Percentiles rank a stretch among this genome's conserved stretches.
These are phyloP conservation scores for Gastracanthus pulcherrimus DNA, from an alignment of 2,888 invertebrate genomes.

Conservation along the genomic window DNA sequence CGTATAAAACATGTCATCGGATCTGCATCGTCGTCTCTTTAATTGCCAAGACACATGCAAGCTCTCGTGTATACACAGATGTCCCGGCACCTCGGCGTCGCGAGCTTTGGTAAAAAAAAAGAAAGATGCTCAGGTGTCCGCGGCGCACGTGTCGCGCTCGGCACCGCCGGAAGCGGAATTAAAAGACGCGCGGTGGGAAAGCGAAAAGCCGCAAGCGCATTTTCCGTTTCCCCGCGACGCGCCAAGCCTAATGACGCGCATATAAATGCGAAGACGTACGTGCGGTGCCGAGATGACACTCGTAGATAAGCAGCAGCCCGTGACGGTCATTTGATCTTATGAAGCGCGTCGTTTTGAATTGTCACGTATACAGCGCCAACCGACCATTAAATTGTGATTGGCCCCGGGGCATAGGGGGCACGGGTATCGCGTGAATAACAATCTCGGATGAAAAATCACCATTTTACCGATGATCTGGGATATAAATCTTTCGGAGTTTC, in stretches of 20 bases:
- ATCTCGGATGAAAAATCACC: constrained; percentile 37
- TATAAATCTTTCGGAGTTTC: constrained; percentile 7
- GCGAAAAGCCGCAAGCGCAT: background rate
- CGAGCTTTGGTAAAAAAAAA: background rate
- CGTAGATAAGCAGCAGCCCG: constrained; percentile 43
- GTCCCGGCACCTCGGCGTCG: background rate
- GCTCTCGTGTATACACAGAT: constrained; percentile 10
- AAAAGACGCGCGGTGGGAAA: background rate
- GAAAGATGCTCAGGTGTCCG: background rate
- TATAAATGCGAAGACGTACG: constrained; percentile 66
- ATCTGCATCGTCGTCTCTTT: constrained; percentile 30
- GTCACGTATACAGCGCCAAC: background rate
- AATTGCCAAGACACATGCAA: constrained; percentile 17
- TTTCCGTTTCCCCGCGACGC: too few species aligned
- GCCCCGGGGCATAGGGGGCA: background rate
- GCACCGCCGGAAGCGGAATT: background rate
- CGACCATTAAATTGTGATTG: background rate
- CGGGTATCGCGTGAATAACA: background rate
- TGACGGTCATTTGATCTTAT: constrained; percentile 20
- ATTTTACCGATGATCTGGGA: constrained; percentile 24
- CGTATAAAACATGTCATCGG: constrained; percentile 33
- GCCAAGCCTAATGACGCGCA: constrained; percentile 70
- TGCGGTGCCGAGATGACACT: constrained; percentile 56
- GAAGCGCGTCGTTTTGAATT: constrained; percentile 32
- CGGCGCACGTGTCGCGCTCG: background rate